Percentiles rank a stretch among this genome's conserved stretches.
These are phyloP conservation scores for Xanthorhoe spadicearia DNA, from an alignment of 2,888 invertebrate genomes.

Conservation along the genomic window DNA sequence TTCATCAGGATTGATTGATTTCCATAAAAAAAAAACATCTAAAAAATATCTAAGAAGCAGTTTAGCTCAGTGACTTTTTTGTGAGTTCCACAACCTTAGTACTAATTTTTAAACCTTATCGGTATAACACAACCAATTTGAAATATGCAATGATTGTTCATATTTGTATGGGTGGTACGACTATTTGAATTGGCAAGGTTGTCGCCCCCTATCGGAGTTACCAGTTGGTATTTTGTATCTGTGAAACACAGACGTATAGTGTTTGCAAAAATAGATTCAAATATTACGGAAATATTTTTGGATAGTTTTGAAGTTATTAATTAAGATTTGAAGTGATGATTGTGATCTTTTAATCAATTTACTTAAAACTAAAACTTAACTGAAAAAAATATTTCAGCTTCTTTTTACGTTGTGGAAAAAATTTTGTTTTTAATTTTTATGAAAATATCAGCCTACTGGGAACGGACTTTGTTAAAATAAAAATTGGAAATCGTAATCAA, in stretches of 20 bases:
- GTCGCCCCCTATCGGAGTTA: constrained; percentile 7
- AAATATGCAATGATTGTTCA: constrained; percentile 15
- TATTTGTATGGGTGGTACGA: constrained; percentile 4
- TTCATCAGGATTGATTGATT: too few species aligned
- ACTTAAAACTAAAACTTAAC: too few species aligned
- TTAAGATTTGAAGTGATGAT: background rate
- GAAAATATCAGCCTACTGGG: too few species aligned
- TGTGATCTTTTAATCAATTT: too few species aligned
- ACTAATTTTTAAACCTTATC: constrained; percentile 38
- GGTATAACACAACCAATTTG: constrained; percentile 46
- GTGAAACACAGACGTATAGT: constrained; percentile 14
- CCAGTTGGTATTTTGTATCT: constrained; percentile 10
- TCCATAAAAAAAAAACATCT: too few species aligned
- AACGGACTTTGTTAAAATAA: too few species aligned
- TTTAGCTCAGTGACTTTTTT: background rate
- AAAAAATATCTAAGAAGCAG: too few species aligned
- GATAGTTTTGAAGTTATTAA: background rate
- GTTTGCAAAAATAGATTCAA: background rate
- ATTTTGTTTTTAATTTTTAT: too few species aligned
- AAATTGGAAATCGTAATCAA: too few species aligned
- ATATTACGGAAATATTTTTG: background rate
- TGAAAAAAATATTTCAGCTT: too few species aligned
- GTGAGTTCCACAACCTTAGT: constrained; percentile 43
- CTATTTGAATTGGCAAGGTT: constrained; percentile 10
- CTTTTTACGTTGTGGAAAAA: too few species aligned